A percentile compares a stretch with the other conserved stretches of the same genome.
phyloP scores from a whole-genome alignment of 2,888 invertebrate species.

The Orthonychiurus folsomi region DNA sequence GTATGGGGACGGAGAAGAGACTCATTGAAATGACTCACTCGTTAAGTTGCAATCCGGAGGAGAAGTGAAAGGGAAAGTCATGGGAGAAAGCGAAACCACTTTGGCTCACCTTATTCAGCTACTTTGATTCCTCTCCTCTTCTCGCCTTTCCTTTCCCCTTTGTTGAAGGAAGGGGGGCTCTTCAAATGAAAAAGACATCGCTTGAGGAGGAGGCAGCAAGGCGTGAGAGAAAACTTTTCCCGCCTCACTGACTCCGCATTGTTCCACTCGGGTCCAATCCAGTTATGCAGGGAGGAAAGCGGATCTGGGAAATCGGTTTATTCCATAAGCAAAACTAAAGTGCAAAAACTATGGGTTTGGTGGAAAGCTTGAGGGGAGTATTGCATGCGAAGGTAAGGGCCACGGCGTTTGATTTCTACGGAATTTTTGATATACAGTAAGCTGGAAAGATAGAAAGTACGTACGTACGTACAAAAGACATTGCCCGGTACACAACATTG shows the following conservation, averaged over 20 bases:
- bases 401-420: too few relatives aligned
- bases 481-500: too few relatives aligned
- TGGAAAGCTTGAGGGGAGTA: too few relatives aligned
- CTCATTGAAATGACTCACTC: too few relatives aligned
- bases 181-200: conserved; percentile 3
- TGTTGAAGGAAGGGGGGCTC: too few relatives aligned
- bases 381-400: too few relatives aligned
- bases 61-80: background rate
- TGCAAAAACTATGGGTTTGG: too few relatives aligned
- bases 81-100: background rate
- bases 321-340: background rate
- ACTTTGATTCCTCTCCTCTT: conserved; percentile 1
- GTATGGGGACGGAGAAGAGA: too few relatives aligned
- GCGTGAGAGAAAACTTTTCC: conserved; percentile 11
- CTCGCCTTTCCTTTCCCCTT: too few relatives aligned
- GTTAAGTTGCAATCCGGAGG: background rate
- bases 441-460: too few relatives aligned
- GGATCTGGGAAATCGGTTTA: conserved; percentile 17
- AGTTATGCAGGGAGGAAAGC: background rate
- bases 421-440: too few relatives aligned
- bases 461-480: too few relatives aligned
- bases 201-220: background rate
- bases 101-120: background rate
- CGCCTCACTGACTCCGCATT: background rate
- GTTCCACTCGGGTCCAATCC: background rate